phyloP scores from a whole-genome alignment of 2,888 invertebrate genomes.

The Esperia sulphurella region DNA sequence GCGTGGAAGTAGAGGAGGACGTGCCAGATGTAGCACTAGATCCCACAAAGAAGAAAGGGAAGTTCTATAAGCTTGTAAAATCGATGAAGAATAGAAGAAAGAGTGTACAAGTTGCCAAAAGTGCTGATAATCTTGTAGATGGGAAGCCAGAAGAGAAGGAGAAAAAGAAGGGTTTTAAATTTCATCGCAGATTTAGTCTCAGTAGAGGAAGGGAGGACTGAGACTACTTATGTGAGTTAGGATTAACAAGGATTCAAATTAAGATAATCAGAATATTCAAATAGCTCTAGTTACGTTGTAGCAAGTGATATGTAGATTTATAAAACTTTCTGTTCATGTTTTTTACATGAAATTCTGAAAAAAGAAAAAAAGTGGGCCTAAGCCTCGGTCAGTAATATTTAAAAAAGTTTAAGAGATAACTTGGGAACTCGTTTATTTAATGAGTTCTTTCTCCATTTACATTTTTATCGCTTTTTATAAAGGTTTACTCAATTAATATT shows the following conservation, averaged over 20 bases:
- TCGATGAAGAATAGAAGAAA: constrained; percentile 73
- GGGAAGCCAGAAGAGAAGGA: constrained; percentile 58
- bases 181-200: constrained; percentile 68
- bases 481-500: too few species aligned
- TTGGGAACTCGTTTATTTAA: too few species aligned
- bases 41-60: constrained; percentile 62
- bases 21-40: constrained; percentile 45
- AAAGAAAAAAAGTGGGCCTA: too few species aligned
- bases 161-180: constrained; percentile 67
- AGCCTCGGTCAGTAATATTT: too few species aligned
- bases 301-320: too few species aligned
- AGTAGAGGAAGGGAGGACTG: constrained; percentile 68
- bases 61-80: constrained; percentile 68
- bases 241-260: neutral
- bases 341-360: too few species aligned
- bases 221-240: constrained; percentile 17
- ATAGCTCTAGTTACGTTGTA: too few species aligned
- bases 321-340: too few species aligned
- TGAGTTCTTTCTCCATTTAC: too few species aligned
- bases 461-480: too few species aligned
- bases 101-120: constrained; percentile 72
- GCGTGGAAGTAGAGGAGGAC: constrained; percentile 70
- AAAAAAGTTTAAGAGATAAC: too few species aligned
- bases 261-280: neutral
- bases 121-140: constrained; percentile 62